Evolutionary conservation across 1,140 invertebrate species (phyloP), one percentile per base, ranked within the genome.

Genomic region (Parapsyche elsis): DNA sequence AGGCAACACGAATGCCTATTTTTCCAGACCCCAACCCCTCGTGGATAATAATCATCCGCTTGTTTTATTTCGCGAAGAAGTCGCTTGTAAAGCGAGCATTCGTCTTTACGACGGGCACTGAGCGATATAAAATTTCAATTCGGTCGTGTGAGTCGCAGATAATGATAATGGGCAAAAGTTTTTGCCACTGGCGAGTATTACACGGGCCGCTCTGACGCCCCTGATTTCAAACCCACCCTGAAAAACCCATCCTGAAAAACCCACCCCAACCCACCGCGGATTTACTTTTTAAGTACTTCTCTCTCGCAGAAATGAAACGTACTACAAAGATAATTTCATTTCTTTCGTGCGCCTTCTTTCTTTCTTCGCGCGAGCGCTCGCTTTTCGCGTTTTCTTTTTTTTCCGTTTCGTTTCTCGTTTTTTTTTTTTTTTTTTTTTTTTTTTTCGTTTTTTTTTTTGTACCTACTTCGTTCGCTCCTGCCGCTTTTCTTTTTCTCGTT

Each of bases 71-170:
- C 61, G 67, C 71, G 75, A 59, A 57, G 75, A 81, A 81, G 78
- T 81, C 53, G 78, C 80, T 81, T 78, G 76, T 81, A 81, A 81
- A 78, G 73, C 76, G n/a, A 38, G 7, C 7, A 38, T 38, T 71
- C 80, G 71, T 81, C 77, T 61, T 79, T 79, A 75, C 61, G 57
- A 73, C 23, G 49, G 14, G 81, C 81, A 76, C 44, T 59, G 81
- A 83, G 80, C 80, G 79, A 82, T 82, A 82, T 82, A 83, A 83
- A 83, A 83, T 83, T 83, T 83, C 81, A 83, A 83, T 83, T 83
- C 81, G 49, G 81, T 64, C 30, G 81, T 77, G 79, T 77, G 79
- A 77, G 67, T 80, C 71, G 77, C 81, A 80, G 81, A 83, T 83
- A 83, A 83, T 83, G 79, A 73, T 83, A 82, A 82, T 82, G 81